phyloP scores from a whole-genome alignment of 2,888 invertebrate genomes.

The Autographa gamma region DNA sequence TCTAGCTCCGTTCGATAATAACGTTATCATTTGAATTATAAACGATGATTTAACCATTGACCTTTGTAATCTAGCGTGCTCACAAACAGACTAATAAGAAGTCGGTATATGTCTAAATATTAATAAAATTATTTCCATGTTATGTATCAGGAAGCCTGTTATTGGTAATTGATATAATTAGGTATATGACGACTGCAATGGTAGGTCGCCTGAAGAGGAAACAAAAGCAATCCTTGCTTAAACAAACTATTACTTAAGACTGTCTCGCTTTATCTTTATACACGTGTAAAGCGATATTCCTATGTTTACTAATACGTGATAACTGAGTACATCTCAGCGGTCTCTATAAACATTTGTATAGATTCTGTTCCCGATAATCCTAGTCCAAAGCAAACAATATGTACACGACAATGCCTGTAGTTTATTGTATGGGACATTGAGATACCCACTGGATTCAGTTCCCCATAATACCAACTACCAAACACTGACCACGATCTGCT shows the following conservation, averaged over 20 bases:
- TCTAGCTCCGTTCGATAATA: constrained; percentile 57
- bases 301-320: constrained; percentile 4
- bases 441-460: neutral
- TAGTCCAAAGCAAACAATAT: neutral
- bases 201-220: neutral
- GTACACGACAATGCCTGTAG: neutral
- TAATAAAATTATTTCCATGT: constrained; percentile 13
- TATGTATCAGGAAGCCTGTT: constrained; percentile 5
- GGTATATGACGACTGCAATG: neutral
- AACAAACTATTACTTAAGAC: neutral
- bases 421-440: neutral
- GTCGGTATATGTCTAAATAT: constrained; percentile 25
- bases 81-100: constrained; percentile 53
- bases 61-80: constrained; percentile 65
- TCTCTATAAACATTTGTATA: neutral
- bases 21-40: constrained; percentile 67
- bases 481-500: neutral
- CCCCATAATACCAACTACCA: neutral
- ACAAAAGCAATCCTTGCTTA: neutral
- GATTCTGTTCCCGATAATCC: constrained; percentile 4
- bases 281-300: constrained; percentile 4
- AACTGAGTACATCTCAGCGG: constrained; percentile 1
- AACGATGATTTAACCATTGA: constrained; percentile 72
- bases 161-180: neutral
- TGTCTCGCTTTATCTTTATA: neutral